These are phyloP conservation scores for Liparis tanakae DNA, from an alignment of 2,797 vertebrate genomes.

Conservation along the genomic window DNA sequence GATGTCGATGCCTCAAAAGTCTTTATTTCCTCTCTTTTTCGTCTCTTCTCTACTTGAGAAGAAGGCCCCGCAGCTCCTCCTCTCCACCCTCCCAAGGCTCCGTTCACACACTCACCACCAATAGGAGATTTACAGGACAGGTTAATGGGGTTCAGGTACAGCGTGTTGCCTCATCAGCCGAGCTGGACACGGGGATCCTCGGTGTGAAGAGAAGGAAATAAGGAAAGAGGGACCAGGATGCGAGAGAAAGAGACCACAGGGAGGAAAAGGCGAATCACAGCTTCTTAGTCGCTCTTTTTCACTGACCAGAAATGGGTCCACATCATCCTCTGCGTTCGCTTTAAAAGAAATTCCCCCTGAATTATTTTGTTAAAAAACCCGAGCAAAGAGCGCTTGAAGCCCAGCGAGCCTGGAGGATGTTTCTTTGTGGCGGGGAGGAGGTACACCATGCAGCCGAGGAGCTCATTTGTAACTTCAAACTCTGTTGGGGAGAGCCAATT, in stretches of 20 bases:
- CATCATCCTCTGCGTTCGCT: slow-evolving; percentile 7
- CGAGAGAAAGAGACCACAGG: background rate
- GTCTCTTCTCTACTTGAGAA: background rate
- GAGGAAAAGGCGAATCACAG: background rate
- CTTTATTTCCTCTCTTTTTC: background rate
- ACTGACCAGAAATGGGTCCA: background rate
- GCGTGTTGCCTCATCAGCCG: slow-evolving; percentile 7
- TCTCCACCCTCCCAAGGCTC: background rate
- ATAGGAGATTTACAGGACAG: slow-evolving; percentile 1
- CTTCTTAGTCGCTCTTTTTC: background rate
- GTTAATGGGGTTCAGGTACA: slow-evolving; percentile 36
- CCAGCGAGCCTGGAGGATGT: slow-evolving; percentile 26
- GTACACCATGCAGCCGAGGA: slow-evolving; percentile 6
- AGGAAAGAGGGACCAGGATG: background rate
- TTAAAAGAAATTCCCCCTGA: slow-evolving; percentile 3
- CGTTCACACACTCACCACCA: slow-evolving; percentile 6
- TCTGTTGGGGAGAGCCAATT: slow-evolving; percentile 21
- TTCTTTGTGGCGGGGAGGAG: slow-evolving; percentile 26
- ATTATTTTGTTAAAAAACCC: slow-evolving; percentile 7
- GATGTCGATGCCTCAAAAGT: background rate
- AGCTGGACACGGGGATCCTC: background rate
- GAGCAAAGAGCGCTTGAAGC: slow-evolving; percentile 34
- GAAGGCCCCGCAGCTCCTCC: background rate
- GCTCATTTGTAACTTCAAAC: slow-evolving; percentile 41
- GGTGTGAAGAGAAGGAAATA: slow-evolving; percentile 1